A percentile compares a stretch with the other conserved stretches of the same genome.
Conservation (phyloP, 2,888 invertebrate species). For the Chalcosyrphus nemorum region DNA sequence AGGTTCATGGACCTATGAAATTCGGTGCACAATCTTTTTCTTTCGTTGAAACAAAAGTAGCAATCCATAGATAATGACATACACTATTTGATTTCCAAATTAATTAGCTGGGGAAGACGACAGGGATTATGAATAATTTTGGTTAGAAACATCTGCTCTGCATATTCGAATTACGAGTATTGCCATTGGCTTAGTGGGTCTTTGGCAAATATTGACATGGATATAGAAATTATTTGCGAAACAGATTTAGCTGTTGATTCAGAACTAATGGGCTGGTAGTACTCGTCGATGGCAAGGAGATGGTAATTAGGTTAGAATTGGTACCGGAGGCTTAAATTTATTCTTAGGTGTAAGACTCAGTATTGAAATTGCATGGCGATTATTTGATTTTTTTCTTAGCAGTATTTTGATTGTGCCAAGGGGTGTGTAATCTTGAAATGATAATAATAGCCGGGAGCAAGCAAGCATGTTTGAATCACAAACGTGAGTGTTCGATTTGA, state of each 20-base stretch:
- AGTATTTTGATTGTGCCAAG: too few relatives aligned
- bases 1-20: too few relatives aligned
- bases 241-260: neutral
- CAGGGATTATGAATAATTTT: neutral
- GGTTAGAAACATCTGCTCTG: neutral
- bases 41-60: neutral
- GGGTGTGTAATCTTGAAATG: too few relatives aligned
- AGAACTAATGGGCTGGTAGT: neutral
- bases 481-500: too few relatives aligned
- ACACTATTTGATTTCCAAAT: constrained; percentile 11
- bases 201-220: constrained; percentile 12
- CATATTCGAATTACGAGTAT: neutral
- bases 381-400: too few relatives aligned
- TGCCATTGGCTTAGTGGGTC: neutral
- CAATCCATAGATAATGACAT: neutral
- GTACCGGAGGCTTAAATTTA: too few relatives aligned
- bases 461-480: too few relatives aligned
- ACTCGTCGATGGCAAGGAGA: neutral
- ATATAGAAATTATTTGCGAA: constrained; percentile 1
- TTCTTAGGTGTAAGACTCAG: too few relatives aligned
- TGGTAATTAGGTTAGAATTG: neutral
- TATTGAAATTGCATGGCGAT: too few relatives aligned
- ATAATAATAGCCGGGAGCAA: too few relatives aligned
- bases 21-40: too few relatives aligned
- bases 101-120: neutral